phyloP scores from a whole-genome alignment of 2,797 vertebrate species.

The Pseudocheirus occidentalis region DNA sequence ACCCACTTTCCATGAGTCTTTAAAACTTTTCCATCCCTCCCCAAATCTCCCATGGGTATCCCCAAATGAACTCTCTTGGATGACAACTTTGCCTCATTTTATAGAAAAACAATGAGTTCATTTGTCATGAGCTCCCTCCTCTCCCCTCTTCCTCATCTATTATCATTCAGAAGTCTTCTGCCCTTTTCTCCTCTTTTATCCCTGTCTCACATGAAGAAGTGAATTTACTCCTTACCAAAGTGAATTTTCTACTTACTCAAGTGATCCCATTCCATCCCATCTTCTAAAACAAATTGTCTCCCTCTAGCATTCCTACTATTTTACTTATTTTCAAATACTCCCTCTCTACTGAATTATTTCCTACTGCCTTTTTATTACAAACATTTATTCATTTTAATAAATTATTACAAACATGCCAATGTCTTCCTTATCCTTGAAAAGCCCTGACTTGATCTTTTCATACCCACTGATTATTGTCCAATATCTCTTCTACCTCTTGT shows the following conservation, averaged over 20 bases:
- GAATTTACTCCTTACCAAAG: neutral
- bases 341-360: neutral
- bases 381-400: too few relatives aligned
- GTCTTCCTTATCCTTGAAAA: neutral
- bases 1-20: too few relatives aligned
- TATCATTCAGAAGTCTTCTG: too few relatives aligned
- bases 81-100: neutral
- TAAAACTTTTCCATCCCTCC: too few relatives aligned
- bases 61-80: too few relatives aligned
- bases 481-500: neutral
- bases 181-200: too few relatives aligned
- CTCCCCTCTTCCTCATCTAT: too few relatives aligned
- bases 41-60: too few relatives aligned
- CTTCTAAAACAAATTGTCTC: neutral
- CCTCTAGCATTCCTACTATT: neutral
- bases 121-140: neutral
- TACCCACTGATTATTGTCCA: neutral
- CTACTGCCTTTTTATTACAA: neutral
- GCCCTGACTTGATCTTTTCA: too few relatives aligned
- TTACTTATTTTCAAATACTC: neutral
- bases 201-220: neutral
- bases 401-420: neutral
- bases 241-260: neutral
- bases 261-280: neutral
- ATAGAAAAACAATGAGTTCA: neutral